These are phyloP conservation scores for Varanus komodoensis DNA, from an alignment of 2,113 vertebrate species.

Conservation along the genomic window DNA sequence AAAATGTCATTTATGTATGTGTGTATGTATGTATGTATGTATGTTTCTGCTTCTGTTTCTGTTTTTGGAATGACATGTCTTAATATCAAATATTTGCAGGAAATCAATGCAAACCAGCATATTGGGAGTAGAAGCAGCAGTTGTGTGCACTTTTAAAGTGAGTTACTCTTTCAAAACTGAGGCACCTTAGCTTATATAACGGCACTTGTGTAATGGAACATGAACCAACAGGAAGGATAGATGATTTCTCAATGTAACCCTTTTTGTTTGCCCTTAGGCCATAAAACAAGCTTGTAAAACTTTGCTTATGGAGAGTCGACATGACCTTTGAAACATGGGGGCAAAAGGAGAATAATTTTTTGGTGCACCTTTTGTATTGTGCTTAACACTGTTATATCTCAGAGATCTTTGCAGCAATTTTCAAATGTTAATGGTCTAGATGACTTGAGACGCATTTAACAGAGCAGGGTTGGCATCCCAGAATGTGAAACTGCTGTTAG, in stretches of 20 bases:
- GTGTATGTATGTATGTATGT: no score
- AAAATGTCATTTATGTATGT: not conserved
- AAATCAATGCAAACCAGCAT: not conserved
- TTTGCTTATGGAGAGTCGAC: not conserved
- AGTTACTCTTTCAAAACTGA: accelerated
- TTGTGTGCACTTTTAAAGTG: not conserved
- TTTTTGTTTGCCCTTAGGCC: not conserved
- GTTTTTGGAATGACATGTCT: not conserved
- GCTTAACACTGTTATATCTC: not conserved
- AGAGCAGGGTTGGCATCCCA: not conserved
- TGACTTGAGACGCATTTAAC: not conserved
- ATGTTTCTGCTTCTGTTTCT: no score
- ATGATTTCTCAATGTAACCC: not conserved
- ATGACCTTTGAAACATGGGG: slow-evolving; percentile 2
- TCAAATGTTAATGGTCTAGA: not conserved
- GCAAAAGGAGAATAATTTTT: not conserved
- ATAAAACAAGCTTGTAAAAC: not conserved
- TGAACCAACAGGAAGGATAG: not conserved
- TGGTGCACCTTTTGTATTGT: not conserved
- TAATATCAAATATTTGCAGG: not conserved
- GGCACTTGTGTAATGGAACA: not conserved
- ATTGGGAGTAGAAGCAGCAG: not conserved
- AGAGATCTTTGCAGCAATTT: not conserved
- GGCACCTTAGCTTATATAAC: not conserved
- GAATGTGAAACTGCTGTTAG: not conserved